Percentiles rank a stretch among this genome's conserved stretches.
These are phyloP conservation scores for Aurelia coerulea DNA, from an alignment of 30 jellyfish, hydroid and myxozoan species.

Conservation along the genomic window DNA sequence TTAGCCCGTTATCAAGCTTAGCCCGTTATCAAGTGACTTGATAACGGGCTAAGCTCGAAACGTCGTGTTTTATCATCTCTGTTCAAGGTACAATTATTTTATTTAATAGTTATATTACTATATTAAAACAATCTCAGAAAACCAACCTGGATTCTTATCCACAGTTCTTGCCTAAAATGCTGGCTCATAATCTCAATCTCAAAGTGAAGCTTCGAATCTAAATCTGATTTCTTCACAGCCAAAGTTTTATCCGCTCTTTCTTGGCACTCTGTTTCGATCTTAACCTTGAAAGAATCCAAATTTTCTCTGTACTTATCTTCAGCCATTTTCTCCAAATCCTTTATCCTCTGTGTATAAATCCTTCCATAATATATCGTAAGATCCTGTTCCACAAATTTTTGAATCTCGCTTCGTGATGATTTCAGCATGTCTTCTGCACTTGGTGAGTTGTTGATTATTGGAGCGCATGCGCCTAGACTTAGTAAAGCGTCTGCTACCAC, in stretches of 20 bases:
- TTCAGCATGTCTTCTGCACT: not conserved
- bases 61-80: no score
- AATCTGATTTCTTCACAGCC: conserved; percentile 2
- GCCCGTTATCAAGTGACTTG: no score
- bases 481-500: conserved; percentile 36
- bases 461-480: conserved; percentile 22
- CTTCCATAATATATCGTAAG: not conserved
- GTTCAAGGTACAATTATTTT: no score
- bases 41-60: no score
- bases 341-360: not conserved
- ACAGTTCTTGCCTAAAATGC: conserved; percentile 57
- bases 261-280: conserved; percentile 6
- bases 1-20: no score
- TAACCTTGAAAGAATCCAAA: not conserved
- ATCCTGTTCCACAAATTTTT: not conserved
- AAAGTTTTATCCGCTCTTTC: not conserved
- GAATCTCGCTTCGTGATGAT: conserved; percentile 9
- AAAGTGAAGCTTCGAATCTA: conserved; percentile 11
- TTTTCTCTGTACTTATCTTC: not conserved
- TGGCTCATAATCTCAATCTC: conserved; percentile 26
- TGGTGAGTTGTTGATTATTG: not conserved
- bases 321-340: not conserved
- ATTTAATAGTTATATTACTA: no score
- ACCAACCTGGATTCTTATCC: conserved; percentile 64
- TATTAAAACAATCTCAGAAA: no score